phyloP scores from a whole-genome alignment of 2,113 vertebrate species.

The Echinops telfairi region DNA sequence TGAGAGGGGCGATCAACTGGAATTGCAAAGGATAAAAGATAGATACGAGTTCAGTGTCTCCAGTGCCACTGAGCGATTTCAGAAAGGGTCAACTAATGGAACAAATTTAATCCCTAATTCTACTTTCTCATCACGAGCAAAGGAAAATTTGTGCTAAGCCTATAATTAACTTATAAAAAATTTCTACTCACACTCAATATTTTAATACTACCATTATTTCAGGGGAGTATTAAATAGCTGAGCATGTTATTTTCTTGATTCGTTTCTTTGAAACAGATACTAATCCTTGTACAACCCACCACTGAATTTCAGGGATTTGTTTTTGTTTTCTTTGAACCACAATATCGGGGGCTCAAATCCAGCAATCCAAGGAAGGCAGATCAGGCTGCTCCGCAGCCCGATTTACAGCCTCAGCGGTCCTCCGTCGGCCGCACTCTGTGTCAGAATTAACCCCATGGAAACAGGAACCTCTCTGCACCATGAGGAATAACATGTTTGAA shows the following conservation, averaged over 20 bases:
- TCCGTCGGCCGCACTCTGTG: too few relatives aligned
- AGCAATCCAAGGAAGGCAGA: too few relatives aligned
- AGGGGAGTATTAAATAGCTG: slow-evolving; percentile 9
- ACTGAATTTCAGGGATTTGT: too few relatives aligned
- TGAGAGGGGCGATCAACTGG: neutral
- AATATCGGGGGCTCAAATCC: too few relatives aligned
- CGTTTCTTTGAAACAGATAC: neutral
- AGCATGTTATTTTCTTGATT: neutral
- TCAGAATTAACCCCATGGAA: too few relatives aligned
- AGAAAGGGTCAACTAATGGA: neutral
- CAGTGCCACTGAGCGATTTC: neutral
- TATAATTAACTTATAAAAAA: slow-evolving; percentile 17
- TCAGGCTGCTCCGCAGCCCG: too few relatives aligned
- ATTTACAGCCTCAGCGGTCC: too few relatives aligned
- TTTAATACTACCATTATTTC: neutral
- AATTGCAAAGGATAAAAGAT: neutral
- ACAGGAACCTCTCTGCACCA: too few relatives aligned
- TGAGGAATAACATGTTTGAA: too few relatives aligned
- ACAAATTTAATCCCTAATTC: neutral
- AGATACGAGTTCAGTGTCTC: neutral
- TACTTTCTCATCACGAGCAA: slow-evolving; percentile 1
- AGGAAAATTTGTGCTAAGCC: neutral
- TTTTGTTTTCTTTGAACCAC: too few relatives aligned
- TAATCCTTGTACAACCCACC: neutral
- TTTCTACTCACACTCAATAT: neutral